Conservation (phyloP, 2,113 vertebrate species). For the Seriola aureovittata region DNA sequence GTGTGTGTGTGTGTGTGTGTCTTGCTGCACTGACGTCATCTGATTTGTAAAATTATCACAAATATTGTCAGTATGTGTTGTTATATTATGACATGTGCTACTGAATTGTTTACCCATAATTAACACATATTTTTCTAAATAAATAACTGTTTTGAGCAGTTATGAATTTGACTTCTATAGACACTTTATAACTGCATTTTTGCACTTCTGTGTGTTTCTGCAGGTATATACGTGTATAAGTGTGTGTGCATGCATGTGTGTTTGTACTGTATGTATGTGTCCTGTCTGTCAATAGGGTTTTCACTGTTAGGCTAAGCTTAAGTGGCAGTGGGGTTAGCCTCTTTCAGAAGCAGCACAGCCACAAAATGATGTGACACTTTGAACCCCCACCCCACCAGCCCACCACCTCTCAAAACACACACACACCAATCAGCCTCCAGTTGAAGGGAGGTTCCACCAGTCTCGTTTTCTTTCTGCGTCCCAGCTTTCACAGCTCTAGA, state of each 20-base stretch:
- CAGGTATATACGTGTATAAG: background rate
- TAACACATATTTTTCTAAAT: background rate
- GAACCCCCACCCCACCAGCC: conserved; percentile 64
- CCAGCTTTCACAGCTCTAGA: conserved; percentile 79
- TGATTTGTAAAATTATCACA: background rate
- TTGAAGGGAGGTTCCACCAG: conserved; percentile 73
- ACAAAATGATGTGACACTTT: conserved; percentile 84
- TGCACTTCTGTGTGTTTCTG: background rate
- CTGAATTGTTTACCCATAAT: background rate
- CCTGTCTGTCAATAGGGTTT: conserved; percentile 66
- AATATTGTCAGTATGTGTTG: background rate
- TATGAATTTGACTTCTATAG: conserved; percentile 1
- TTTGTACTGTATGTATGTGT: conserved; percentile 55
- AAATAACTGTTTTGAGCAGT: background rate
- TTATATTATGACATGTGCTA: background rate
- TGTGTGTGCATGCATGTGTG: conserved; percentile 3
- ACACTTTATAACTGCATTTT: background rate
- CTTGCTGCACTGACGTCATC: background rate
- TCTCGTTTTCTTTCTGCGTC: conserved; percentile 71
- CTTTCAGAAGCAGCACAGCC: conserved; percentile 80
- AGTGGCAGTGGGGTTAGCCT: conserved; percentile 84
- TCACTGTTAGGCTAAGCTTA: conserved; percentile 72
- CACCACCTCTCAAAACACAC: conserved; percentile 26
- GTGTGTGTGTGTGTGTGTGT: no score
- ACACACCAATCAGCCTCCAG: conserved; percentile 64